phyloP scores from a whole-genome alignment of 1,140 invertebrate genomes.

The Drosophila sechellia region DNA sequence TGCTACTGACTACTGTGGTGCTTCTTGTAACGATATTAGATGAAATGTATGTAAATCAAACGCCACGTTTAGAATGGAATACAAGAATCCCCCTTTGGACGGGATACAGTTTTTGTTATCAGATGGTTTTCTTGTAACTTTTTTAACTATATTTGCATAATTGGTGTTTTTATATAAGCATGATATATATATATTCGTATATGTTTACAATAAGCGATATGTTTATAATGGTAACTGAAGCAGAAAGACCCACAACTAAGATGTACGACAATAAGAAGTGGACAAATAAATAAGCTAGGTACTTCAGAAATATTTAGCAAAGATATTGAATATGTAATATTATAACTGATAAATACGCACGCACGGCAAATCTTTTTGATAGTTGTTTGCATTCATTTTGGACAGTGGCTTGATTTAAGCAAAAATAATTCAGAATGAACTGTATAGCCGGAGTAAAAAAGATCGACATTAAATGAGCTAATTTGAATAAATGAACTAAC shows the following conservation, averaged over 20 bases:
- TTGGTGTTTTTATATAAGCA: slow-evolving; percentile 71
- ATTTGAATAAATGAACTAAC: slow-evolving; percentile 20
- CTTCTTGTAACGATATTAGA: slow-evolving; percentile 70
- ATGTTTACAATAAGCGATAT: slow-evolving; percentile 47
- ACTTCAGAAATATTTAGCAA: slow-evolving; percentile 34
- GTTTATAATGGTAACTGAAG: slow-evolving; percentile 27
- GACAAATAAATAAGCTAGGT: slow-evolving; percentile 11
- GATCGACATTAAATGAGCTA: background rate
- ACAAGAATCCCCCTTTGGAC: slow-evolving; percentile 1
- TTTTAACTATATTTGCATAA: slow-evolving; percentile 70
- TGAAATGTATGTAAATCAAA: slow-evolving; percentile 37
- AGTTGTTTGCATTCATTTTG: slow-evolving; percentile 41
- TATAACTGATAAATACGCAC: slow-evolving; percentile 33
- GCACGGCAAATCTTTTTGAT: slow-evolving; percentile 57
- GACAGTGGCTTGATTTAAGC: slow-evolving; percentile 50
- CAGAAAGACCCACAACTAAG: slow-evolving; percentile 13
- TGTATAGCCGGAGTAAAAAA: background rate
- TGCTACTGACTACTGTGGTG: slow-evolving; percentile 81
- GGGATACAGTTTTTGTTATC: slow-evolving; percentile 63
- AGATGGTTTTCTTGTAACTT: slow-evolving; percentile 70
- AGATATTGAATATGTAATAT: slow-evolving; percentile 25
- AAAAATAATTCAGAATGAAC: slow-evolving; percentile 20
- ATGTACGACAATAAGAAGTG: slow-evolving; percentile 51
- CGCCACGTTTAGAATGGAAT: slow-evolving; percentile 26
- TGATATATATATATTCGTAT: slow-evolving; percentile 53